Conservation (phyloP, 2,113 vertebrate species). For the Cochlearius cochlearius region DNA sequence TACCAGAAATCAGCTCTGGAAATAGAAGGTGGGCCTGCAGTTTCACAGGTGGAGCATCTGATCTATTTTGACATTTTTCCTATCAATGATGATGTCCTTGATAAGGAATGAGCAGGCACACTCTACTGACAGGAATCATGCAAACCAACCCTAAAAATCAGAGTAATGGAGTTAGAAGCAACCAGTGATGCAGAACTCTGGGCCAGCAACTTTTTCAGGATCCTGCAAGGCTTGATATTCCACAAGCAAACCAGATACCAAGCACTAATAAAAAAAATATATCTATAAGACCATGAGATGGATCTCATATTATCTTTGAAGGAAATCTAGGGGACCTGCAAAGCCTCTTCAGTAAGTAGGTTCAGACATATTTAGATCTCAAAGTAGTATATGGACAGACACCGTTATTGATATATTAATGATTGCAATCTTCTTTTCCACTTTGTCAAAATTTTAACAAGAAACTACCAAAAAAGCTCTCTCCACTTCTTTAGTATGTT, state of each 20-base stretch:
- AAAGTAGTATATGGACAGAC: not conserved
- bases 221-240: not conserved
- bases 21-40: not conserved
- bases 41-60: not conserved
- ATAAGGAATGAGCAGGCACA: not conserved
- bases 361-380: not conserved
- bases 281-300: not conserved
- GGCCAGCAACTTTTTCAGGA: not conserved
- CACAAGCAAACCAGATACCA: not conserved
- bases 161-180: not conserved
- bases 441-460: not conserved
- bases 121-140: not conserved
- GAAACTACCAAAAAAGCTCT: not conserved
- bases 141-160: not conserved
- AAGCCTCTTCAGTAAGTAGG: not conserved
- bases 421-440: not conserved
- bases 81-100: not conserved
- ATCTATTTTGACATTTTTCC: not conserved
- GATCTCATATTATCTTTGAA: not conserved
- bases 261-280: not conserved
- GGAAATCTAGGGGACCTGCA: not conserved
- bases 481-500: not conserved
- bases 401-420: not conserved
- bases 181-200: not conserved
- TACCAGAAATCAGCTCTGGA: not conserved